These are phyloP conservation scores for Dicrurus megarhynchus DNA, from an alignment of 2,113 vertebrate species.

Conservation along the genomic window DNA sequence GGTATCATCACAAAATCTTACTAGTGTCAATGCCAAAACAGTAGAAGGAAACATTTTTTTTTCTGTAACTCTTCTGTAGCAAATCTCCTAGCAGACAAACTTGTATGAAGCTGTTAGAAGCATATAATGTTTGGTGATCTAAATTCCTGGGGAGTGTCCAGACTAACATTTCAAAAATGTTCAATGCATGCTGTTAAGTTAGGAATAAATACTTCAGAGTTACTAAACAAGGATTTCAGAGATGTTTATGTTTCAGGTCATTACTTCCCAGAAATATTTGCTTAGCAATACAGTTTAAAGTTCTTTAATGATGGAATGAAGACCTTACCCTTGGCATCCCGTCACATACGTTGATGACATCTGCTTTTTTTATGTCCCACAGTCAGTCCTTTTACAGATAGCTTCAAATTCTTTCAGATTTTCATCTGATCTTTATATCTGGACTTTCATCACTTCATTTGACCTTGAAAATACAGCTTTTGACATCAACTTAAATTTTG, in stretches of 20 bases:
- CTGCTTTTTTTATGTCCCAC: not conserved
- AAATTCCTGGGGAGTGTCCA: not conserved
- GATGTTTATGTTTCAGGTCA: not conserved
- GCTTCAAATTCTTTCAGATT: not conserved
- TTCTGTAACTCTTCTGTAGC: not conserved
- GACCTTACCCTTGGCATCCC: not conserved
- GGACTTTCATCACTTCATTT: not conserved
- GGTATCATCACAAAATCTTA: not conserved
- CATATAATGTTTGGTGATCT: not conserved
- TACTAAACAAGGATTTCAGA: not conserved
- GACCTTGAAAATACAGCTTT: not conserved
- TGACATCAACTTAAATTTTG: not conserved
- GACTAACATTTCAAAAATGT: not conserved
- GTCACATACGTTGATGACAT: not conserved
- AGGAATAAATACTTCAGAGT: not conserved
- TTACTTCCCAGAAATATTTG: not conserved
- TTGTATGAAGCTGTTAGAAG: not conserved
- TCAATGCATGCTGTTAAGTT: not conserved
- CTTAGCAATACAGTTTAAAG: not conserved
- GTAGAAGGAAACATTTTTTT: not conserved
- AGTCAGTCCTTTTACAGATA: not conserved
- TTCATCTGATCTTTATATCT: not conserved
- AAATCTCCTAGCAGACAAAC: not conserved
- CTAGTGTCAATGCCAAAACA: not conserved
- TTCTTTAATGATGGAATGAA: not conserved